A percentile compares a stretch with the other conserved stretches of the same genome.
Conservation (phyloP, 2,888 invertebrate genomes). For the Scaptomyza reducta region DNA sequence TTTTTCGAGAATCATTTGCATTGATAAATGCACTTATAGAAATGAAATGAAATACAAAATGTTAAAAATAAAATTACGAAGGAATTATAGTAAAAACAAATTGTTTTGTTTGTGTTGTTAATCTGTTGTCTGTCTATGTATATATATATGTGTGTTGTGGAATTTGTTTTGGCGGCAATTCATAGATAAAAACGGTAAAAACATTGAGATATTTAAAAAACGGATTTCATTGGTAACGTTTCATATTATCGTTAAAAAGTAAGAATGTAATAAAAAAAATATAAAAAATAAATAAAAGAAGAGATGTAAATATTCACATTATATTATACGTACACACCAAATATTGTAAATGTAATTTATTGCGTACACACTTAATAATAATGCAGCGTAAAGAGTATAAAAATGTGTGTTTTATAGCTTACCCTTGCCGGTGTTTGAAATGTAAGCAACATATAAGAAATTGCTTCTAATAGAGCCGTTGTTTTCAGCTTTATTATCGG, state of each 20-base stretch:
- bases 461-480: conserved; percentile 21
- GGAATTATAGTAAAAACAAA: conserved; percentile 9
- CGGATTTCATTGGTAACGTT: conserved; percentile 40
- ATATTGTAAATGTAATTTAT: conserved; percentile 26
- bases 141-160: conserved; percentile 8
- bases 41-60: background rate
- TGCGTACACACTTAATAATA: conserved; percentile 60
- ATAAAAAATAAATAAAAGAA: conserved; percentile 24
- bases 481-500: conserved; percentile 21
- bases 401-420: conserved; percentile 64
- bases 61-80: conserved; percentile 2
- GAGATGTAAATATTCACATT: conserved; percentile 14
- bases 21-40: no score
- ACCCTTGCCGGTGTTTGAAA: conserved; percentile 59
- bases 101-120: conserved; percentile 35
- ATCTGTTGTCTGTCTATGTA: conserved; percentile 16
- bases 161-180: conserved; percentile 6
- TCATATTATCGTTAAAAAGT: conserved; percentile 30
- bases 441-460: conserved; percentile 34
- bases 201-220: background rate
- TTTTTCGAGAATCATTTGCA: no score
- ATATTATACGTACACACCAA: conserved; percentile 7
- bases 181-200: conserved; percentile 4
- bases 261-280: conserved; percentile 33
- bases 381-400: conserved; percentile 48